These are phyloP conservation scores for Dendroctonus ponderosae DNA, from an alignment of 1,140 invertebrate genomes.

Conservation along the genomic window DNA sequence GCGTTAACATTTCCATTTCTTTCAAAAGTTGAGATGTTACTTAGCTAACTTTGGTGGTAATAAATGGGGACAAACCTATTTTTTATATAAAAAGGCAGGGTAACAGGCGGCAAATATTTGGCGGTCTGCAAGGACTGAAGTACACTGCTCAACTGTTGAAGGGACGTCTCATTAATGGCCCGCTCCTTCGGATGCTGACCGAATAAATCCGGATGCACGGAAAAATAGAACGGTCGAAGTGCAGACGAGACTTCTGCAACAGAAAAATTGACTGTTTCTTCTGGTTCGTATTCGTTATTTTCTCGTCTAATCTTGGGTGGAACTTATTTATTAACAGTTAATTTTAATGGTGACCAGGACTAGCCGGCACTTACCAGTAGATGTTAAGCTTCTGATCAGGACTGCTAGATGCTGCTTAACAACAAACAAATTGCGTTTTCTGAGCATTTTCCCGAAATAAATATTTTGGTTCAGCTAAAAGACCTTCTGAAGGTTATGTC, in stretches of 20 bases:
- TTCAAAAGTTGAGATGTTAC: too few species aligned
- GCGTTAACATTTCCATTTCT: too few species aligned
- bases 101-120: slow-evolving; percentile 58
- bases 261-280: background rate
- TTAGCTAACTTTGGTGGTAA: too few species aligned
- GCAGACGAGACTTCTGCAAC: slow-evolving; percentile 78
- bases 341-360: background rate
- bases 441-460: slow-evolving; percentile 10
- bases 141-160: slow-evolving; percentile 83
- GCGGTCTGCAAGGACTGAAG: slow-evolving; percentile 71
- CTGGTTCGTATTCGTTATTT: background rate
- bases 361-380: slow-evolving; percentile 9
- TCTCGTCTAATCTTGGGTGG: background rate
- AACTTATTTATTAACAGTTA: background rate
- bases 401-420: slow-evolving; percentile 1
- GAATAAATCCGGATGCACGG: slow-evolving; percentile 93
- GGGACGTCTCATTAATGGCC: slow-evolving; percentile 86
- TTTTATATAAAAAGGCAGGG: slow-evolving; percentile 73
- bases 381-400: slow-evolving; percentile 17
- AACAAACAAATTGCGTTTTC: slow-evolving; percentile 9
- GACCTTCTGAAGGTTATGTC: too few species aligned
- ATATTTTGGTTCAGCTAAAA: too few species aligned
- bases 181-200: slow-evolving; percentile 85
- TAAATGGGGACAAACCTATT: slow-evolving; percentile 59
- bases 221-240: slow-evolving; percentile 90